phyloP scores from a whole-genome alignment of 2,113 vertebrate species.

The Cavia aperea region DNA sequence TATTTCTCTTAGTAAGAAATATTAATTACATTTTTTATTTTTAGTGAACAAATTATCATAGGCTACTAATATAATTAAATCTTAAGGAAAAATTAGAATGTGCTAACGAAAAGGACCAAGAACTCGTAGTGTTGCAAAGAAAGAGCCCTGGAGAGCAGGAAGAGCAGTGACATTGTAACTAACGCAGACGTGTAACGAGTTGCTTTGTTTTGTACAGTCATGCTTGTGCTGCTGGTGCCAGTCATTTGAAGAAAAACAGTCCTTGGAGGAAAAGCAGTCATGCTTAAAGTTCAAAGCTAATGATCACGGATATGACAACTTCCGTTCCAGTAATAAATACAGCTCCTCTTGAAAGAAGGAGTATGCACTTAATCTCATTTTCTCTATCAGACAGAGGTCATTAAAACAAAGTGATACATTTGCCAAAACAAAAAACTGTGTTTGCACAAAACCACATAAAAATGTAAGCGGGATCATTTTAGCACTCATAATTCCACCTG shows the following conservation, averaged over 20 bases:
- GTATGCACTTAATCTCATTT: constrained; percentile 44
- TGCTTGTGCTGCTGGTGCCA: constrained; percentile 88
- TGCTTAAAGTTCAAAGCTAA: constrained; percentile 91
- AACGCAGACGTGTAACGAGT: constrained; percentile 24
- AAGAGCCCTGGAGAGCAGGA: neutral
- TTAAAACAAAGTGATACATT: constrained; percentile 45
- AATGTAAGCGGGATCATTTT: constrained; percentile 43
- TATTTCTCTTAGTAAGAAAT: neutral
- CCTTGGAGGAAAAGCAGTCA: constrained; percentile 84
- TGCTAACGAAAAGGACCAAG: neutral
- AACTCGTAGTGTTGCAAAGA: neutral
- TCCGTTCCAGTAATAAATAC: constrained; percentile 91
- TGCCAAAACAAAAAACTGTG: constrained; percentile 52
- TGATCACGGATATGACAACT: constrained; percentile 89
- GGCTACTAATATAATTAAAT: neutral
- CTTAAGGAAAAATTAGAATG: neutral
- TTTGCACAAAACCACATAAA: constrained; percentile 63
- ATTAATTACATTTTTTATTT: neutral
- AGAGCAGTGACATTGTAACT: neutral
- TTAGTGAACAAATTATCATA: neutral
- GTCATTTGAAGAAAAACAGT: constrained; percentile 79
- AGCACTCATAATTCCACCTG: constrained; percentile 1
- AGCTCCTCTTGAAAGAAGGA: constrained; percentile 81
- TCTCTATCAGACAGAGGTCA: constrained; percentile 62
- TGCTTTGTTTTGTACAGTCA: constrained; percentile 80